Evolutionary conservation across 2,113 vertebrate species (phyloP).

Genomic region (Petromus typicus): DNA sequence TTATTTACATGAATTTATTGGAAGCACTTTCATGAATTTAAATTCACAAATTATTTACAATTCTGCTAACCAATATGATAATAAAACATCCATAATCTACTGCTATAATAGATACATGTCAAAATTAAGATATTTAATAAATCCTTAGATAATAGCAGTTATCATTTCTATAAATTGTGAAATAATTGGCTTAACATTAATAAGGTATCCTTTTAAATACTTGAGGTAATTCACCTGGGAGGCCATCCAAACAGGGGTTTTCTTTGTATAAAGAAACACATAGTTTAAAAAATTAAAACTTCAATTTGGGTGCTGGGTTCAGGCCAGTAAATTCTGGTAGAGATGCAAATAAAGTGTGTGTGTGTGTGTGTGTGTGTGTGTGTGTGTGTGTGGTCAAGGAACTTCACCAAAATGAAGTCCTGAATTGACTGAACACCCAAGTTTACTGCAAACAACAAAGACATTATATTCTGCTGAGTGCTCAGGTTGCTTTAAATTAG

Average conservation of each 20-base stretch:
- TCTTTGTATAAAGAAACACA: not conserved
- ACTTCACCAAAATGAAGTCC: not conserved
- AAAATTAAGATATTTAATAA: not conserved
- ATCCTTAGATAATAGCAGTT: not conserved
- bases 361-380: too few species aligned
- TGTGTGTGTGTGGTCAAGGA: too few species aligned
- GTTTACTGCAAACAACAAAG: not conserved
- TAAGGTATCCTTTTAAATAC: not conserved
- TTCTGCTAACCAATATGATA: not conserved
- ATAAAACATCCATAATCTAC: not conserved
- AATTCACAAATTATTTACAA: not conserved
- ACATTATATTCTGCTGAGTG: not conserved
- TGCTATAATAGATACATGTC: not conserved
- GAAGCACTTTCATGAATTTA: not conserved
- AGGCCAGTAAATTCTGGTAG: not conserved
- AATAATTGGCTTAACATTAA: not conserved
- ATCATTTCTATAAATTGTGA: not conserved
- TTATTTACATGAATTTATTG: not conserved
- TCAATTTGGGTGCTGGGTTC: not conserved
- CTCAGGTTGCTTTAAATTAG: not conserved
- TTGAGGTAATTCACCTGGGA: not conserved
- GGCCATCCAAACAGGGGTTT: not conserved
- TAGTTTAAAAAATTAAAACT: not conserved
- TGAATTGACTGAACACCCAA: not conserved
- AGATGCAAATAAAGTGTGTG: not conserved